Base-by-base conservation (phyloP, 2,888 invertebrate species). In the Tyria jacobaeae region DNA sequence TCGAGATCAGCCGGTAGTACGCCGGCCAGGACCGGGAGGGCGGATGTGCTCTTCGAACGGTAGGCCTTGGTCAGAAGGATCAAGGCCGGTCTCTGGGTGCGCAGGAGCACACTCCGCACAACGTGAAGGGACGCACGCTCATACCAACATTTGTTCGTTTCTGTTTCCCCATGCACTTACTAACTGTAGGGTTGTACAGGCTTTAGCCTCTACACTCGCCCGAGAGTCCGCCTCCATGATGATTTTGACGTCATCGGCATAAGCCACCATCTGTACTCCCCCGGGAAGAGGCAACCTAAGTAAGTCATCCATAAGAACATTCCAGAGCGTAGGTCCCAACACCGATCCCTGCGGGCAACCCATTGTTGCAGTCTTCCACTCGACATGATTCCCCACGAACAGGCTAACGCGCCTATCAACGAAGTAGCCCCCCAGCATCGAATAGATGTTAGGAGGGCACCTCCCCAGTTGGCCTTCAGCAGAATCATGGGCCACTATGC, bases 401-500 rank as follows among this genome's bases (percentile, higher is more conserved):
- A 48, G 14, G 0, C 49, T 31, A 3, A 2, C 17, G 3, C 31
- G 49, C 2, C 27, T 15, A 4, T 50, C 17, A 0, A 31, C n/a
- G 2, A 50, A 50, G 31, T 50, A 50, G 9, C 4, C 7, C 1
- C 9, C 27, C 0, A 50, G 0, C 0, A 50, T 50, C 17, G 3
- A 2, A 7, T 27, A 50, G 0, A 48, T 15, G 27, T 49, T 49
- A 25, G 49, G 49, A n/a, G 49, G 27, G 49, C 10, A 7, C 27
- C 49, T 15, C 49, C 25, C n/a, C 73, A 0, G 69, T 59, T 24
- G 37, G 60, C 49, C 57, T 78, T 79, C 0, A 71, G 50, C 35
- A 84, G 27, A 4, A 83, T 68, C 76, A 80, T 79, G 5, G 80
- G 80, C 82, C 83, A 83, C 80, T 80, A 81, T 14, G 83, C 77